Conservation (phyloP, 2,888 invertebrate genomes). For the Caenorhabditis doughertyi region DNA sequence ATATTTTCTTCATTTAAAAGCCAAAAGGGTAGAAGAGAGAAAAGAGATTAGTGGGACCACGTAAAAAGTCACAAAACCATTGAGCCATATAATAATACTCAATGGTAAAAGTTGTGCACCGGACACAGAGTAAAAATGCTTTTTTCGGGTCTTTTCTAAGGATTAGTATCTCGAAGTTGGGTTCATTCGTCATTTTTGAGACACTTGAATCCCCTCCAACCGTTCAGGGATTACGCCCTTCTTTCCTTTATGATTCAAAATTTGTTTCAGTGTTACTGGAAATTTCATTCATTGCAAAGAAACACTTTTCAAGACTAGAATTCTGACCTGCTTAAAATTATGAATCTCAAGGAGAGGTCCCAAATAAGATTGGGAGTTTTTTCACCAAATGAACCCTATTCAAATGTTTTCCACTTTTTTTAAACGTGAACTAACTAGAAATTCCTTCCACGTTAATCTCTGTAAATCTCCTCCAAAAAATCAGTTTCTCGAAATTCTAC, state of each 20-base stretch:
- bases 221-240: slow-evolving; percentile 35
- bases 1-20: slow-evolving; percentile 14
- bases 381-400: too few relatives aligned
- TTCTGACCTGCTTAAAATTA: too few relatives aligned
- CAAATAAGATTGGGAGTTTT: too few relatives aligned
- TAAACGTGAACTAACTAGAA: not conserved
- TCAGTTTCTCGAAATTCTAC: not conserved
- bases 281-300: not conserved
- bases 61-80: slow-evolving; percentile 53
- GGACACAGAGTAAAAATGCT: slow-evolving; percentile 7
- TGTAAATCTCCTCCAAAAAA: not conserved
- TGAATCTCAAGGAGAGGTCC: too few relatives aligned
- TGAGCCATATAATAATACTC: slow-evolving; percentile 64
- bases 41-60: slow-evolving; percentile 45
- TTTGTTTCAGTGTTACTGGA: not conserved
- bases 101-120: slow-evolving; percentile 49
- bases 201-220: slow-evolving; percentile 23
- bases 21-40: slow-evolving; percentile 17
- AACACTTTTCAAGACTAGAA: not conserved
- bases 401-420: too few relatives aligned
- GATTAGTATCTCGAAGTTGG: slow-evolving; percentile 50
- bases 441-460: not conserved
- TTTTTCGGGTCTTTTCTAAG: slow-evolving; percentile 15
- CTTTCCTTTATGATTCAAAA: not conserved
- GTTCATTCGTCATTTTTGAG: slow-evolving; percentile 48